Conservation (phyloP, 2,113 vertebrate genomes). For the Todiramphus chloris region DNA sequence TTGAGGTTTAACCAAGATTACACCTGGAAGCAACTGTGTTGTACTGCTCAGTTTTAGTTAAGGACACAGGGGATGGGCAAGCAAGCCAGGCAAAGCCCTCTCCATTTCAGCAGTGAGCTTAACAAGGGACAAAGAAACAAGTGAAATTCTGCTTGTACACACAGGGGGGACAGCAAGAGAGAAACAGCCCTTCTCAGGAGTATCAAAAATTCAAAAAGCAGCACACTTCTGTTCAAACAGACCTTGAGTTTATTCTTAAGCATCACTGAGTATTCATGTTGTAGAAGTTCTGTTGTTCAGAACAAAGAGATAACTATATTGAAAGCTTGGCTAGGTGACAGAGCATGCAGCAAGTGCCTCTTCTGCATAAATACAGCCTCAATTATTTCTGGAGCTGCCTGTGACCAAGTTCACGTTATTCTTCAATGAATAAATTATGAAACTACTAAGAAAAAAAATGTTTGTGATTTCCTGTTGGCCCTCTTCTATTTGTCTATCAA, state of each 20-base stretch:
- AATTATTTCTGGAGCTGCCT: background rate
- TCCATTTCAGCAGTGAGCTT: background rate
- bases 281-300: background rate
- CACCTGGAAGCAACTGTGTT: conserved; percentile 6
- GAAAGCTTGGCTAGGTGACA: background rate
- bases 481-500: background rate
- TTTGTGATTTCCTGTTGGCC: background rate
- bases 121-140: background rate
- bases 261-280: background rate
- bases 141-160: background rate
- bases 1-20: background rate
- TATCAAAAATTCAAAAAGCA: background rate
- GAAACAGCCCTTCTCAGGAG: background rate
- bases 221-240: background rate
- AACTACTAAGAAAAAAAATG: background rate
- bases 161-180: background rate
- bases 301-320: background rate
- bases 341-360: background rate
- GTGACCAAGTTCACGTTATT: background rate
- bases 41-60: conserved; percentile 18
- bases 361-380: background rate
- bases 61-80: background rate
- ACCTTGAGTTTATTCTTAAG: background rate
- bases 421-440: background rate
- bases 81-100: background rate